Conservation (phyloP, 1,140 invertebrate genomes). For the Melanaphis sacchari region DNA sequence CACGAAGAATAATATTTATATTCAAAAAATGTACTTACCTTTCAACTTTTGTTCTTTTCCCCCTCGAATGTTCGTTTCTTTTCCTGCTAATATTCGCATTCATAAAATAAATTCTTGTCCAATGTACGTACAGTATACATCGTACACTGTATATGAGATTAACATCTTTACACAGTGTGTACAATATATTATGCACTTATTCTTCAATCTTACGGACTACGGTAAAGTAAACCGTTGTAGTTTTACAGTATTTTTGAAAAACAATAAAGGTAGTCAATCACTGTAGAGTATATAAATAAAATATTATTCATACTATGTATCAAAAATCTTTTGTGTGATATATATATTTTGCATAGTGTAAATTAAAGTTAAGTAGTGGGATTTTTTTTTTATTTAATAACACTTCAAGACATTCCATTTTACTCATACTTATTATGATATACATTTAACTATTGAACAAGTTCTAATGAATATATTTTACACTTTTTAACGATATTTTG, state of each 20-base stretch:
- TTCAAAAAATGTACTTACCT: neutral
- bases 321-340: neutral
- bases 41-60: neutral
- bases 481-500: neutral
- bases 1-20: neutral
- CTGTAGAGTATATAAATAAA: neutral
- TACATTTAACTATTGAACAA: neutral
- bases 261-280: neutral
- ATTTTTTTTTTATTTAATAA: neutral
- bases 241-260: neutral
- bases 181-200: neutral
- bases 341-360: neutral
- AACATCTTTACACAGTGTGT: neutral
- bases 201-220: too few relatives aligned
- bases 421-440: neutral
- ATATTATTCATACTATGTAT: neutral
- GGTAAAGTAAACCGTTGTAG: neutral
- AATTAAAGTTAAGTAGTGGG: neutral
- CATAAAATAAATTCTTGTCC: neutral
- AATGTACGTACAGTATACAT: neutral
- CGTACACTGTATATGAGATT: neutral
- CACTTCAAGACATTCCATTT: neutral
- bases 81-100: neutral
- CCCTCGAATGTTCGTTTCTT: neutral
- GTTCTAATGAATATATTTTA: neutral